Evolutionary conservation across 2,113 vertebrate species (phyloP).

Genomic region (Dicerorhinus sumatrensis): DNA sequence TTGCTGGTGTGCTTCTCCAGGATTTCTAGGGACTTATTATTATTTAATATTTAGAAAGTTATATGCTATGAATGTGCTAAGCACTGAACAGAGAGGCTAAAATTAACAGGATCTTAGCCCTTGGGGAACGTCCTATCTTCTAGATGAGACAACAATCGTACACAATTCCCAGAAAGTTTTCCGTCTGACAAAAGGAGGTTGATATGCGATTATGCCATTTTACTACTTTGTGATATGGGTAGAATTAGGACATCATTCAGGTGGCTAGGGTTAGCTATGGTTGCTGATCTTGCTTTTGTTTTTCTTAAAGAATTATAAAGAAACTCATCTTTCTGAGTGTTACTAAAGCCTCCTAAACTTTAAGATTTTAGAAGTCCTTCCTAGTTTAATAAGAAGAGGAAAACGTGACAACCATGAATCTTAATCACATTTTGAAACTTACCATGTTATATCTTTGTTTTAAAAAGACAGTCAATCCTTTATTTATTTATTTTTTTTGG

Average conservation of each 20-base stretch:
- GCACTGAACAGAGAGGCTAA: conserved; percentile 40
- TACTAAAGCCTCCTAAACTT: not conserved
- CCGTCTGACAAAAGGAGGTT: not conserved
- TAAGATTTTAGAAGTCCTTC: conserved; percentile 45
- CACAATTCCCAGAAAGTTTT: not conserved
- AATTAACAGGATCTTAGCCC: conserved; percentile 31
- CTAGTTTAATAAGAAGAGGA: conserved; percentile 4
- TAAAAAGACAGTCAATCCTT: conserved; percentile 4
- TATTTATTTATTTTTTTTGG: not conserved
- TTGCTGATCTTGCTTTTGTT: not conserved
- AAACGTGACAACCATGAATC: conserved; percentile 37
- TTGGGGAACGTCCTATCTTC: not conserved
- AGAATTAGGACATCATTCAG: conserved; percentile 10
- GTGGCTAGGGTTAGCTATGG: not conserved
- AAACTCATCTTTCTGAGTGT: not conserved
- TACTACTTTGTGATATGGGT: not conserved
- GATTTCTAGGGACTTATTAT: conserved; percentile 68
- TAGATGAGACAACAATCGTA: not conserved
- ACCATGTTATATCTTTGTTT: conserved; percentile 48
- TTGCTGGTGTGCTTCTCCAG: not conserved
- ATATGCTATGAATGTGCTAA: not conserved
- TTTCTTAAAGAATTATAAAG: conserved; percentile 39
- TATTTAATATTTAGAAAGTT: conserved; percentile 72
- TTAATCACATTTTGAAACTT: conserved; percentile 49
- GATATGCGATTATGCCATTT: not conserved